Conservation (phyloP, 64 coral and sea anemone species). For the Pocillopora damicornis region DNA sequence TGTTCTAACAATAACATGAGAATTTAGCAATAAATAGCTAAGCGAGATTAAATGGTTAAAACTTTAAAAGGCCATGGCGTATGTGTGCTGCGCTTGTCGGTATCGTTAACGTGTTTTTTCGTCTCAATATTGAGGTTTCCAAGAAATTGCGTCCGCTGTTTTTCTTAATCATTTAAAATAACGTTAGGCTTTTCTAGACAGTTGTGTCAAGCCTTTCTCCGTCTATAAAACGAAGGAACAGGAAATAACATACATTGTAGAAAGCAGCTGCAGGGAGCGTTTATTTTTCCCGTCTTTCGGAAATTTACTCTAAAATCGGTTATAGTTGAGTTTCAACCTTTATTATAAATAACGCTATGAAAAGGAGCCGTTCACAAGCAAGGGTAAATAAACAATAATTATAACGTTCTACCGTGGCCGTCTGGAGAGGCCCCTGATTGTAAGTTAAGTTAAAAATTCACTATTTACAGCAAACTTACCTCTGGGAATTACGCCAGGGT, state of each 20-base stretch:
- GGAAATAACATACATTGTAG: background rate
- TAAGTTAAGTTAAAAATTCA: background rate
- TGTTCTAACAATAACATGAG: background rate
- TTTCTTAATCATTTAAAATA: background rate
- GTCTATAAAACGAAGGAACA: background rate
- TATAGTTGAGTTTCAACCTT: background rate
- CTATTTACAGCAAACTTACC: slow-evolving; percentile 42
- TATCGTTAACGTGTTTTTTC: slow-evolving; percentile 6
- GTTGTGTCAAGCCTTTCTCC: background rate
- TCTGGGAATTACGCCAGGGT: slow-evolving; percentile 91
- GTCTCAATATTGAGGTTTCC: background rate
- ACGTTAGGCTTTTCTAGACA: background rate
- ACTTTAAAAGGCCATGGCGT: background rate
- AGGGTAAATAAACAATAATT: background rate
- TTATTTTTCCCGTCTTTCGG: no score
- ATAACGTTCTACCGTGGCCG: background rate
- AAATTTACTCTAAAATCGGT: no score
- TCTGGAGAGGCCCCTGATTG: background rate
- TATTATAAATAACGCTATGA: background rate
- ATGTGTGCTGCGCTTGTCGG: background rate
- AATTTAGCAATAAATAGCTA: background rate
- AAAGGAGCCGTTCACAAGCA: background rate
- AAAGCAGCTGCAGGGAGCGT: background rate
- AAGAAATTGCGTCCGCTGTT: background rate
- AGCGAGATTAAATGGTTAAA: background rate